Conservation (phyloP, 2,888 invertebrate genomes). For the Perithous albicinctus region DNA sequence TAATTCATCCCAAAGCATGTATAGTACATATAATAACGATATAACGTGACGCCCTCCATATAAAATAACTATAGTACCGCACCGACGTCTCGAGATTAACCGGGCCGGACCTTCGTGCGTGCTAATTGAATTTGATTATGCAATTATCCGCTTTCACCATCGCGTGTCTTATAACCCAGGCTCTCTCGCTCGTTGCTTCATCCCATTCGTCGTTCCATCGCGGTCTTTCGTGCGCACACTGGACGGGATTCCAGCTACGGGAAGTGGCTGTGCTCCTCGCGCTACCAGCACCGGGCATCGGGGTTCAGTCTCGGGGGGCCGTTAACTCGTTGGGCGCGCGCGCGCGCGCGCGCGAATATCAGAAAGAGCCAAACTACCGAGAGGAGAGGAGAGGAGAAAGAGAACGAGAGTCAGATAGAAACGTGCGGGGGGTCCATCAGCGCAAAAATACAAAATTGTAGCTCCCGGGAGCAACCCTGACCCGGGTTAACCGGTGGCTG, state of each 20-base stretch:
- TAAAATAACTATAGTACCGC: conserved; percentile 7
- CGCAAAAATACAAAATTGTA: conserved; percentile 73
- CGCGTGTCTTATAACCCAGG: conserved; percentile 70
- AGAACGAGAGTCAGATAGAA: not conserved
- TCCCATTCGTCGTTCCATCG: conserved; percentile 26
- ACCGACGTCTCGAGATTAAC: conserved; percentile 63
- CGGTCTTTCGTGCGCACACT: conserved; percentile 4
- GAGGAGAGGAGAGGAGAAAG: conserved; percentile 10
- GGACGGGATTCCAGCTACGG: conserved; percentile 55
- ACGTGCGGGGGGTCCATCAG: conserved; percentile 17
- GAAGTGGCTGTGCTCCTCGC: conserved; percentile 26
- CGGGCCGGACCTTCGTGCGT: conserved; percentile 69
- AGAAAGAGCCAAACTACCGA: conserved; percentile 20
- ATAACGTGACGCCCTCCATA: conserved; percentile 41
- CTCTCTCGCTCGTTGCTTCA: conserved; percentile 38
- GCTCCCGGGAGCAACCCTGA: conserved; percentile 73
- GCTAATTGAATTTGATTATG: conserved; percentile 77
- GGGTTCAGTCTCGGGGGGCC: conserved; percentile 61
- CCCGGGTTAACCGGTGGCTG: conserved; percentile 75
- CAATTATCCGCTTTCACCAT: conserved; percentile 78
- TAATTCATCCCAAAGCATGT: conserved; percentile 12
- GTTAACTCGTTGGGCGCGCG: conserved; percentile 63
- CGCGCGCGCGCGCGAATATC: conserved; percentile 46
- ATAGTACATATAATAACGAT: conserved; percentile 39
- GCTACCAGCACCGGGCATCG: conserved; percentile 21